Evolutionary conservation across 1,140 invertebrate species (phyloP), one percentile per base, ranked within the genome.

Genomic region (Arctopsyche grandis): DNA sequence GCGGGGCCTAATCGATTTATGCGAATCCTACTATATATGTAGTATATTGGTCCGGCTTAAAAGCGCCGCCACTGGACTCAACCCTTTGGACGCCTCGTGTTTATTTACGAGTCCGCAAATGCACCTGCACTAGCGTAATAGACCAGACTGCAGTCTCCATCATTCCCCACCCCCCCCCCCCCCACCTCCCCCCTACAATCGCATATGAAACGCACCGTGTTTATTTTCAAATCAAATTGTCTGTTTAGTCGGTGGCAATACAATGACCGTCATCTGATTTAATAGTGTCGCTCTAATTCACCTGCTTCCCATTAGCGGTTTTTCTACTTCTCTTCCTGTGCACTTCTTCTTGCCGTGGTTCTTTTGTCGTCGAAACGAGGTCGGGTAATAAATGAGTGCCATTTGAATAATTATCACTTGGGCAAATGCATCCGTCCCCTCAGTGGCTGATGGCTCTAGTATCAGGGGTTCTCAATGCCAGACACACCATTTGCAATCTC

Each of bases 381-480:
- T 22, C 43, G 16, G 56, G 10, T 46, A 73, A 16, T 16, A 48
- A 46, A 29, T 12, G 48, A 58, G 24, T 44, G 48, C 38, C 71
- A 29, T 56, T 58, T 22, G 71, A 73, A 73, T 75, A 56, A 75
- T 75, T 58, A 75, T 75, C 48, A 75, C 46, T 56, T 29, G 12
- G 14, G 38, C 21, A 71, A 71, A 38, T 46, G 69, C 69, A 46
- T 71, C 44, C 69, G 69, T 71, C 22, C 12, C 38, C 43, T 16
- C 14, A 44, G 66, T 16, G 38, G 16, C 43, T 16, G 46, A 60
- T 21, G 16, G 56, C 56, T 21, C 56, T 21, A 38, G 56, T 60
- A 19, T 16, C 21, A 52, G 56, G 56, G 56, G 56, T 19, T 19
- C 56, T 60, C 56, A 60, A 19, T 60, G n/a, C n/a, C 43, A 73